Evolutionary conservation across 2,888 invertebrate genomes (phyloP).

Genomic region (Sarcophaga rosellei): DNA sequence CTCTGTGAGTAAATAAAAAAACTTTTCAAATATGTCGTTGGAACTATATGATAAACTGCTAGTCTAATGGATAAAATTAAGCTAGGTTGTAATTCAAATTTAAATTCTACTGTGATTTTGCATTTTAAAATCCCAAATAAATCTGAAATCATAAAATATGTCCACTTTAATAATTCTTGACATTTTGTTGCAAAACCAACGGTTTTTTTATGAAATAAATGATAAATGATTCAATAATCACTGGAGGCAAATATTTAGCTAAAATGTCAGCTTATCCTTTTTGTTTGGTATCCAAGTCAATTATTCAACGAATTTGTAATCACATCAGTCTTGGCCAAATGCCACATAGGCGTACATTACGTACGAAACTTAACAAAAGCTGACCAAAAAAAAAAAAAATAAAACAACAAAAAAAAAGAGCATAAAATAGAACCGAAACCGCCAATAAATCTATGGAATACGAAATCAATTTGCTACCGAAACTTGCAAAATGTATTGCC

Average conservation of each 20-base stretch:
- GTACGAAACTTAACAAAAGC: conserved; percentile 37
- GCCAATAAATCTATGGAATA: conserved; percentile 60
- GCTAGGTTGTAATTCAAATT: no score
- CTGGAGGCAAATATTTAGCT: conserved; percentile 61
- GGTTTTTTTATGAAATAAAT: conserved; percentile 17
- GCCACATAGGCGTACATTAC: conserved; percentile 29
- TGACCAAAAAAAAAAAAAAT: conserved; percentile 42
- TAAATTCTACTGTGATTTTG: no score
- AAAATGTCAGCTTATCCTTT: conserved; percentile 68
- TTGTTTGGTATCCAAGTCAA: conserved; percentile 61
- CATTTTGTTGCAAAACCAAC: background rate
- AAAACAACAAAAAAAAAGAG: conserved; percentile 16
- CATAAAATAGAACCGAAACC: conserved; percentile 44
- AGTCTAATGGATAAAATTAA: no score
- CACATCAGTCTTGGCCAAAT: conserved; percentile 57
- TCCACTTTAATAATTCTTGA: conserved; percentile 25
- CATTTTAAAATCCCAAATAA: no score
- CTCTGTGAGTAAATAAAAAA: no score
- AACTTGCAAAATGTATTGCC: conserved; percentile 54
- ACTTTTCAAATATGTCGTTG: no score
- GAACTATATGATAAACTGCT: no score
- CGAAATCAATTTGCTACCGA: conserved; percentile 71
- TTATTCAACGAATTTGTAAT: conserved; percentile 68
- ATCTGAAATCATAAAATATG: background rate
- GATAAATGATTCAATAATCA: conserved; percentile 47